A percentile compares a stretch with the other conserved stretches of the same genome.
These are phyloP conservation scores for Hemiprocne comata DNA, from an alignment of 2,113 vertebrate genomes.

Conservation along the genomic window DNA sequence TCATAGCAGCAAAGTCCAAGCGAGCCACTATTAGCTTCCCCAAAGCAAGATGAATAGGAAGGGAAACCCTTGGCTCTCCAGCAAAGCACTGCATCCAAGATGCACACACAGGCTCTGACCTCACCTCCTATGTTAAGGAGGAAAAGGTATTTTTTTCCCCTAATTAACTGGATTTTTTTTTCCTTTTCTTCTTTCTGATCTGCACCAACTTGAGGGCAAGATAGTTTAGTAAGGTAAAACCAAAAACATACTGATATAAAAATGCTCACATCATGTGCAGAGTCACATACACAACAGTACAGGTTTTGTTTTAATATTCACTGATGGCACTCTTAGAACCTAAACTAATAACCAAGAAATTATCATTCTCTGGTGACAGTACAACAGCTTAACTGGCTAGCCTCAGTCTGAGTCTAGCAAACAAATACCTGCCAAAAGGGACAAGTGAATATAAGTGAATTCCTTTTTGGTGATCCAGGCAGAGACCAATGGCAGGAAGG, in stretches of 20 bases:
- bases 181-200: neutral
- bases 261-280: accelerated
- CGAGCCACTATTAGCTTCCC: neutral
- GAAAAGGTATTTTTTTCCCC: neutral
- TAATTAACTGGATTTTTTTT: neutral
- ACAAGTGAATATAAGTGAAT: neutral
- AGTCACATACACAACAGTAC: neutral
- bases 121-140: neutral
- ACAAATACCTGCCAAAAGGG: neutral
- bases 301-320: neutral
- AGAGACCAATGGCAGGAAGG: neutral
- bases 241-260: neutral
- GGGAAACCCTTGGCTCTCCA: neutral
- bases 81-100: neutral
- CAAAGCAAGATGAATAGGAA: neutral
- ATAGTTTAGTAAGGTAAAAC: neutral
- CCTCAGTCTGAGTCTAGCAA: neutral
- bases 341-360: neutral
- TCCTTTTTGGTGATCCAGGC: neutral
- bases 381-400: neutral
- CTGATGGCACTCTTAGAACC: neutral
- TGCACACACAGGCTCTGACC: neutral
- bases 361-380: neutral
- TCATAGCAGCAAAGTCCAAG: neutral
- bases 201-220: neutral